Evolutionary conservation across 1,140 invertebrate genomes (phyloP), one percentile per base, ranked within the genome.

Genomic region (Drosophila dunni): DNA sequence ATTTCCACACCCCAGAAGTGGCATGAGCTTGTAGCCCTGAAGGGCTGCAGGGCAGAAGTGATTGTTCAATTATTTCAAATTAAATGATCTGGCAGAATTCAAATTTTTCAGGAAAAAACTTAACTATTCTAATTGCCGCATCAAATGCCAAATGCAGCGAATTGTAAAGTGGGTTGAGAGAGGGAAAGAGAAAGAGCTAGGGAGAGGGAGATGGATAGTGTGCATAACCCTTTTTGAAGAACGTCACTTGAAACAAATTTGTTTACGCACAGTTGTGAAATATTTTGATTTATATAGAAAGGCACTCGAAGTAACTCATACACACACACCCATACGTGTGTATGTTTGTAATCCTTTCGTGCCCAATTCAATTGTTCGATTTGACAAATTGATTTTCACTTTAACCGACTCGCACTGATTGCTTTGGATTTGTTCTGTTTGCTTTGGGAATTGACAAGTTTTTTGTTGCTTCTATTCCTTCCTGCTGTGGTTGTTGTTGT

Each of bases 11-110:
- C 50, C 73, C 56, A 54, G 58, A 57, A 64, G 46, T 63, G 70
- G 44, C 64, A 51, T 2, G 29, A 51, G 50, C n/a, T 34, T 44
- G 29, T 29, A 29, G 24, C 24, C 4, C 24, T 29, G 3, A 29
- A 11, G 24, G 29, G 34, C 7, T 38, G 29, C 42, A 63, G 80
- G 61, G 54, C 36, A 76, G 63, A 64, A 54, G 48, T 56, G 53
- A 60, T 82, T 71, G 78, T 75, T 65, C 65, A 88, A 89, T 82
- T 79, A 80, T 86, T 85, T 86, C 65, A 90, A 91, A 91, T 79
- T 91, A 88, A 91, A 91, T 91, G 90, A 91, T 81, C 85, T 91
- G 90, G 90, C 90, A 91, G 76, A 77, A 91, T 91, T 91, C 90
- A 91, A 90, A 91, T 91, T 91, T 91, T 71, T 91, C 80, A 75